Conservation (phyloP, 2,888 invertebrate genomes). For the Dinocampus coccinellae region DNA sequence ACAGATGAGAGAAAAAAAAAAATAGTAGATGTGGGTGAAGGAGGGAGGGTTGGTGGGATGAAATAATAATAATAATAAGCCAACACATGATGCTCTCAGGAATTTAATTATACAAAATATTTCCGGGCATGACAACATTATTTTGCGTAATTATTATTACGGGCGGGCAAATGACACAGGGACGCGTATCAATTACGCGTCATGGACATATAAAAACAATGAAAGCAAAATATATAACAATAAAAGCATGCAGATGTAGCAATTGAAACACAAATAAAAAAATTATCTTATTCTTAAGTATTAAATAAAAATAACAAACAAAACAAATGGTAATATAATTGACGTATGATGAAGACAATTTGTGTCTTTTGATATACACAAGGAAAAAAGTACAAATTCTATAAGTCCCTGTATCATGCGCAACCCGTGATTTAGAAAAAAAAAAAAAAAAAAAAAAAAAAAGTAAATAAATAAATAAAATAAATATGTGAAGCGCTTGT, state of each 20-base stretch:
- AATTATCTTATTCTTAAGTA: constrained; percentile 37
- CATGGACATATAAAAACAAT: constrained; percentile 44
- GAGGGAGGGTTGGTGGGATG: too few species aligned
- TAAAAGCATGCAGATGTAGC: constrained; percentile 29
- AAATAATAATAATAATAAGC: neutral
- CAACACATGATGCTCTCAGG: constrained; percentile 26
- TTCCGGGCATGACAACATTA: constrained; percentile 24
- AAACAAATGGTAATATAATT: constrained; percentile 22
- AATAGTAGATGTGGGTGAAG: neutral
- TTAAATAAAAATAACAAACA: constrained; percentile 19
- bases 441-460: constrained; percentile 2
- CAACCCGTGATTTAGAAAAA: constrained; percentile 41
- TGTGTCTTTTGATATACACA: constrained; percentile 45
- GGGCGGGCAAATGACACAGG: constrained; percentile 37
- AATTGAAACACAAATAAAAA: constrained; percentile 31
- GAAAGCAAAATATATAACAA: constrained; percentile 16
- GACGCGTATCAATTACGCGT: constrained; percentile 40
- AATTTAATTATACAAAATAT: constrained; percentile 44
- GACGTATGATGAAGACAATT: constrained; percentile 16
- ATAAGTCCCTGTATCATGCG: constrained; percentile 71
- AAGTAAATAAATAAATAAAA: constrained; percentile 10
- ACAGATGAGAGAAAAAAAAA: neutral
- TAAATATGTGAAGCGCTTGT: constrained; percentile 11
- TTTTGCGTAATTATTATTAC: constrained; percentile 19
- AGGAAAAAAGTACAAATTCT: constrained; percentile 82